Conservation (phyloP, 2,113 vertebrate genomes). For the Rhinolophus sinicus region DNA sequence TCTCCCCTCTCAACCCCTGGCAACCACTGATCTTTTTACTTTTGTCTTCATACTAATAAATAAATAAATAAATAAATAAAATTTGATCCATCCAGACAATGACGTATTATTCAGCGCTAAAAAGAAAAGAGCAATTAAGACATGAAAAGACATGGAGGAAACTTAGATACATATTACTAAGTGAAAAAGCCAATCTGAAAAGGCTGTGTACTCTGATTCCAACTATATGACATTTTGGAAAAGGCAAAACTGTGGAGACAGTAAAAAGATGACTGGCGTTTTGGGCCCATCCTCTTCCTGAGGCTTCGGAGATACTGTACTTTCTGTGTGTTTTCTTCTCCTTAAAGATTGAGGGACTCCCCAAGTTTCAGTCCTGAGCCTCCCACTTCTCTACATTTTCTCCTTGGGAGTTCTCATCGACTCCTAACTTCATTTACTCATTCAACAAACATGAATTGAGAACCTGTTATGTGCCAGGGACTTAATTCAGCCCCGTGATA, state of each 20-base stretch:
- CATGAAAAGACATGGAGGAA: not conserved
- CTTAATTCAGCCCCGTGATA: not conserved
- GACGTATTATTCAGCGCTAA: slow-evolving; percentile 22
- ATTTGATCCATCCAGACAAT: not conserved
- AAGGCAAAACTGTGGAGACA: not conserved
- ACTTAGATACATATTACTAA: not conserved
- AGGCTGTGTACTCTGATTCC: not conserved
- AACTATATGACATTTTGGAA: not conserved
- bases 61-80: slow-evolving; percentile 43
- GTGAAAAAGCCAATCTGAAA: not conserved
- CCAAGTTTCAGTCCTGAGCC: not conserved
- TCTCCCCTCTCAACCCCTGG: not conserved
- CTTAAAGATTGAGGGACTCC: not conserved
- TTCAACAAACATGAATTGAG: not conserved
- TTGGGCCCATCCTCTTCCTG: not conserved
- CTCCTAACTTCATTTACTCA: not conserved
- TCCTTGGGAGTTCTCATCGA: not conserved
- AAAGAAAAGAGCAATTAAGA: slow-evolving; percentile 7
- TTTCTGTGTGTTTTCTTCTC: not conserved
- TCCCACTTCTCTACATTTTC: not conserved
- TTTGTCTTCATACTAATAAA: slow-evolving; percentile 14
- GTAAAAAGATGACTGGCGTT: not conserved
- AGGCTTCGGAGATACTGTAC: not conserved
- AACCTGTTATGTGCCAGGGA: not conserved
- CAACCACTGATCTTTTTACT: not conserved